These are phyloP conservation scores for Catostylus mosaicus DNA, from an alignment of 30 jellyfish, hydroid and myxozoan species.

Conservation along the genomic window DNA sequence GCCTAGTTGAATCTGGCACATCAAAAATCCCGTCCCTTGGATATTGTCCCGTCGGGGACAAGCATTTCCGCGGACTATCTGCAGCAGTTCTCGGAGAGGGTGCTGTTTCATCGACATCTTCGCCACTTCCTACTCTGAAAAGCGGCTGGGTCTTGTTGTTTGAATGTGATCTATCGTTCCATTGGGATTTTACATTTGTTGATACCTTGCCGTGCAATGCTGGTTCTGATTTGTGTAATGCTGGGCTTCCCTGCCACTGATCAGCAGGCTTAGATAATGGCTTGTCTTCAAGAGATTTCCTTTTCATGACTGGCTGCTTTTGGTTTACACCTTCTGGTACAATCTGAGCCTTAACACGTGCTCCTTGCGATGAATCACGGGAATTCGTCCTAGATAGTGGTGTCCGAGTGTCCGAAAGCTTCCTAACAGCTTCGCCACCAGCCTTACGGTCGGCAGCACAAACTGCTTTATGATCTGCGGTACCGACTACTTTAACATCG, in stretches of 20 bases:
- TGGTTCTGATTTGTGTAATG: background rate
- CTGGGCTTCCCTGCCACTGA: background rate
- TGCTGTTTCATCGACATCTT: slow-evolving; percentile 11
- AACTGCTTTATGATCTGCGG: background rate
- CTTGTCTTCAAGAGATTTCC: background rate
- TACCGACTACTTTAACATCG: background rate
- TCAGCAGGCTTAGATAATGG: background rate
- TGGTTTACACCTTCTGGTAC: background rate
- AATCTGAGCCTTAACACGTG: background rate
- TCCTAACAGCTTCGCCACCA: background rate
- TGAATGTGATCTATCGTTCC: background rate
- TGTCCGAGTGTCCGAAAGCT: background rate
- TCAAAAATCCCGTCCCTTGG: slow-evolving; percentile 7
- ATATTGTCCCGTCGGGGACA: slow-evolving; percentile 43
- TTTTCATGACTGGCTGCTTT: background rate
- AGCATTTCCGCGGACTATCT: slow-evolving; percentile 69
- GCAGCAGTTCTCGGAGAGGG: slow-evolving; percentile 21
- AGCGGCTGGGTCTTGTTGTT: slow-evolving; percentile 15
- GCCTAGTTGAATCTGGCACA: slow-evolving; percentile 2
- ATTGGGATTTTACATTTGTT: background rate
- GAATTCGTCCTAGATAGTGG: background rate
- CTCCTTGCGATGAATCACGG: background rate
- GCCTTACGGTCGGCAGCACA: background rate
- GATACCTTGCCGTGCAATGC: background rate
- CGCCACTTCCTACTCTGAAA: slow-evolving; percentile 55